Percentiles rank a stretch among this genome's conserved stretches.
Evolutionary conservation across 2,797 vertebrate species (phyloP).

Genomic region (Hapalemur alaotrensis): DNA sequence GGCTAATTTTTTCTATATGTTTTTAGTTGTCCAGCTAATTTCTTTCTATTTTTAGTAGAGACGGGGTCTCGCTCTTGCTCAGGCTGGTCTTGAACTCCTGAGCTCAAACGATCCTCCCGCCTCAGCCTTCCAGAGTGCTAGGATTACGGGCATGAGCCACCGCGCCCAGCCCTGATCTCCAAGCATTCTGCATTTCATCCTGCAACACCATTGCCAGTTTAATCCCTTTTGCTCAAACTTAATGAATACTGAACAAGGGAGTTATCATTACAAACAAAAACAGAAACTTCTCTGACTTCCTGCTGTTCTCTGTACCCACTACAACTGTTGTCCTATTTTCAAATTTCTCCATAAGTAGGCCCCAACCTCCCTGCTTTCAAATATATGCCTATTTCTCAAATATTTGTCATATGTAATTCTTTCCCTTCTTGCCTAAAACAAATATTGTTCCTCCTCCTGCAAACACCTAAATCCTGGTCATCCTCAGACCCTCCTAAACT

Average conservation of each 20-base stretch:
- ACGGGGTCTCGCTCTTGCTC: no score
- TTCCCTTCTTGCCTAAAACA: not conserved
- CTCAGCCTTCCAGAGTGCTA: no score
- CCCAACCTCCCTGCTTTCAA: not conserved
- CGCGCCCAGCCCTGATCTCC: not conserved
- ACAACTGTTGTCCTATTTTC: not conserved
- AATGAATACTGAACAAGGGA: not conserved
- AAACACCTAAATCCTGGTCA: not conserved
- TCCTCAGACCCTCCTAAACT: not conserved
- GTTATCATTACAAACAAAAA: not conserved
- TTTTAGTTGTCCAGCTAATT: no score
- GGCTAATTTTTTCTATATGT: no score
- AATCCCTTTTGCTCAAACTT: not conserved
- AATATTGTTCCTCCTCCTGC: not conserved
- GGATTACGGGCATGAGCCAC: no score
- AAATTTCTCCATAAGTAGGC: not conserved
- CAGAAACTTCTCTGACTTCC: not conserved
- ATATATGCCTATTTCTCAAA: not conserved
- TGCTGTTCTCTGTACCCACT: not conserved
- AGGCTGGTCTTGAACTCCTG: no score
- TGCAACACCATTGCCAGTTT: not conserved
- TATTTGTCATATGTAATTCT: not conserved
- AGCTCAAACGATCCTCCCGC: no score
- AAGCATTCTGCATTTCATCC: not conserved
- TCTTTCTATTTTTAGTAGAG: no score